Conservation (phyloP, 2,888 invertebrate species). For the Crepidodera aurea region DNA sequence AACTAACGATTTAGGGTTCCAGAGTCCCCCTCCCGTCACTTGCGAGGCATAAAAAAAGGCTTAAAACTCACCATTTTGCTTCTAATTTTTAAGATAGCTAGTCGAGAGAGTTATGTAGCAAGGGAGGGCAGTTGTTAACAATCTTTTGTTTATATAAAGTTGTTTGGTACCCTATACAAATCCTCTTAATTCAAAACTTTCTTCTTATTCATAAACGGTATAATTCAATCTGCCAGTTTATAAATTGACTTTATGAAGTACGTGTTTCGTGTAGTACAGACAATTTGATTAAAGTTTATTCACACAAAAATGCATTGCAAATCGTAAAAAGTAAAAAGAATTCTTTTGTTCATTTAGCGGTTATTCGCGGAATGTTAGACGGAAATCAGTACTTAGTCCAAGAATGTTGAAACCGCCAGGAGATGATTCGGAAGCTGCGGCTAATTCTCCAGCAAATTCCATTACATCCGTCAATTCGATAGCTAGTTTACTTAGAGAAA, state of each 20-base stretch:
- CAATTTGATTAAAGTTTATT: background rate
- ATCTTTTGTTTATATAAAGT: no score
- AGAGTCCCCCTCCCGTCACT: no score
- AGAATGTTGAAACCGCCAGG: constrained; percentile 64
- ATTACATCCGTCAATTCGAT: constrained; percentile 87
- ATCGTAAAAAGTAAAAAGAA: background rate
- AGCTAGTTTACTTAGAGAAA: constrained; percentile 82
- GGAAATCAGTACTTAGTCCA: constrained; percentile 69
- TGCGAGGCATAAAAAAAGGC: no score
- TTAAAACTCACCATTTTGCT: no score
- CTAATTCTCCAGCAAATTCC: constrained; percentile 77
- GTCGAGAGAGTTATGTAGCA: no score
- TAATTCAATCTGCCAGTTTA: background rate
- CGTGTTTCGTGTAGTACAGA: background rate
- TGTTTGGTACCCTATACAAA: no score
- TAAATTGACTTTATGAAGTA: background rate
- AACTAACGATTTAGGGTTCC: no score
- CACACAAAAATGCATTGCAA: background rate
- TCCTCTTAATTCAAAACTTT: background rate
- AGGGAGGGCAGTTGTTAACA: no score
- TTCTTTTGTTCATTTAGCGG: constrained; percentile 61
- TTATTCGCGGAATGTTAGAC: constrained; percentile 70
- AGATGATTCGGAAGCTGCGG: constrained; percentile 62
- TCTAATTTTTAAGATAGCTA: no score
- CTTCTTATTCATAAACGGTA: background rate